Conservation (phyloP, 2,888 invertebrate species). For the Dimorphilus gyrociliatus region DNA sequence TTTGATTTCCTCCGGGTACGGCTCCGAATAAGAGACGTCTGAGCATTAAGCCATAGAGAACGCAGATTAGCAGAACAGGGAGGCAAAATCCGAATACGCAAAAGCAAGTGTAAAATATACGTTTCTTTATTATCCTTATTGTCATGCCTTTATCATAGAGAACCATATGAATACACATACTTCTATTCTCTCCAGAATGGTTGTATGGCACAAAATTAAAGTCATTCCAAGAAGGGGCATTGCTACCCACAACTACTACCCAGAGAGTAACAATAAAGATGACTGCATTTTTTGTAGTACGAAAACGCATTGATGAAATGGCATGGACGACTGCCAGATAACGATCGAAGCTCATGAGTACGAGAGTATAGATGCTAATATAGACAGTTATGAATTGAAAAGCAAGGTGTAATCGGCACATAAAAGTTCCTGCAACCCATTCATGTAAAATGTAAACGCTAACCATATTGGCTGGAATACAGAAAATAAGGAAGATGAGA, state of each 20-base stretch:
- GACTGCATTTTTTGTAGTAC: constrained; percentile 64
- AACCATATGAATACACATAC: too few species aligned
- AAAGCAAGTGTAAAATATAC: constrained; percentile 38
- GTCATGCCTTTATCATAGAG: too few species aligned
- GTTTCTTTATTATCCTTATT: too few species aligned
- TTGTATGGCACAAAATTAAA: constrained; percentile 17
- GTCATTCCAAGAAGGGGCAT: constrained; percentile 27
- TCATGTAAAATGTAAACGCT: constrained; percentile 66
- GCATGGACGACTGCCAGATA: constrained; percentile 87
- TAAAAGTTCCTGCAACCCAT: constrained; percentile 77
- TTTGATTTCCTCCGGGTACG: constrained; percentile 48
- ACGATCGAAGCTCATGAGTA: constrained; percentile 74
- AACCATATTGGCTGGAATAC: constrained; percentile 84
- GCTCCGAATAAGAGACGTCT: constrained; percentile 63
- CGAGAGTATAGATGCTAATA: constrained; percentile 78
- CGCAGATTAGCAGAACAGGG: constrained; percentile 66
- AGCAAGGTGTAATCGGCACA: constrained; percentile 80
- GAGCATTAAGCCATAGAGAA: constrained; percentile 75
- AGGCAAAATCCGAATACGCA: constrained; percentile 72
- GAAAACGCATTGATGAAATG: constrained; percentile 63
- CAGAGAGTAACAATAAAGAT: constrained; percentile 61
- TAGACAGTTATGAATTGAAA: constrained; percentile 79
- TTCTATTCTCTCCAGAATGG: too few species aligned
- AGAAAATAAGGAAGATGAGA: constrained; percentile 73
- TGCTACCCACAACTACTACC: constrained; percentile 49